A percentile compares a stretch with the other conserved stretches of the same genome.
phyloP scores from a whole-genome alignment of 2,797 vertebrate genomes.

The Paratrypauchen microcephalus region DNA sequence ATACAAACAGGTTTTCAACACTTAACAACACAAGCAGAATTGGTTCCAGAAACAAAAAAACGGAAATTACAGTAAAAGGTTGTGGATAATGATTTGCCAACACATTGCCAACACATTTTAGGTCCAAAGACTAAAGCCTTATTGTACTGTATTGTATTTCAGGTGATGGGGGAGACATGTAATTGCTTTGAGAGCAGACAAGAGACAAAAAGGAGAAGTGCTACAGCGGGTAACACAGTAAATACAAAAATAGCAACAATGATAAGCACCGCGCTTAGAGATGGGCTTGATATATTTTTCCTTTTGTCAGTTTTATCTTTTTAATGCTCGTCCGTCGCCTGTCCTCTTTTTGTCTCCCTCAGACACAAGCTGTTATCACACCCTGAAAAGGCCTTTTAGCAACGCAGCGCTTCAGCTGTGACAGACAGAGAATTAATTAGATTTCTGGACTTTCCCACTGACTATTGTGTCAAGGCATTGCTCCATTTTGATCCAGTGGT shows the following conservation, averaged over 20 bases:
- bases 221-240: constrained; percentile 55
- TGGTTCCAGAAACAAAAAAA: constrained; percentile 28
- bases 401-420: constrained; percentile 58
- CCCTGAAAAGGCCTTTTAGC: constrained; percentile 67
- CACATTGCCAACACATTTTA: constrained; percentile 5
- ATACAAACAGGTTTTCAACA: background rate
- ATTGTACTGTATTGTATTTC: constrained; percentile 60
- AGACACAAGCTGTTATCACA: constrained; percentile 69
- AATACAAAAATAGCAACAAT: constrained; percentile 75
- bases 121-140: constrained; percentile 50
- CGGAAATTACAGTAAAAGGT: constrained; percentile 25
- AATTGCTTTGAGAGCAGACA: constrained; percentile 75
- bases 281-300: constrained; percentile 61
- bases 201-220: constrained; percentile 63
- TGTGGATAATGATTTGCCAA: constrained; percentile 48
- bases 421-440: constrained; percentile 78
- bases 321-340: constrained; percentile 48
- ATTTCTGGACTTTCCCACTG: constrained; percentile 72
- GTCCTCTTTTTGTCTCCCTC: constrained; percentile 59
- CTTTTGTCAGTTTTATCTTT: constrained; percentile 71
- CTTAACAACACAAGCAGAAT: constrained; percentile 36
- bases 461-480: constrained; percentile 70
- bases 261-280: constrained; percentile 66
- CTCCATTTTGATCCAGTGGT: constrained; percentile 70
- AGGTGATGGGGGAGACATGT: constrained; percentile 65